phyloP scores from a whole-genome alignment of 1,140 invertebrate genomes.

The Drosophila watanabei region DNA sequence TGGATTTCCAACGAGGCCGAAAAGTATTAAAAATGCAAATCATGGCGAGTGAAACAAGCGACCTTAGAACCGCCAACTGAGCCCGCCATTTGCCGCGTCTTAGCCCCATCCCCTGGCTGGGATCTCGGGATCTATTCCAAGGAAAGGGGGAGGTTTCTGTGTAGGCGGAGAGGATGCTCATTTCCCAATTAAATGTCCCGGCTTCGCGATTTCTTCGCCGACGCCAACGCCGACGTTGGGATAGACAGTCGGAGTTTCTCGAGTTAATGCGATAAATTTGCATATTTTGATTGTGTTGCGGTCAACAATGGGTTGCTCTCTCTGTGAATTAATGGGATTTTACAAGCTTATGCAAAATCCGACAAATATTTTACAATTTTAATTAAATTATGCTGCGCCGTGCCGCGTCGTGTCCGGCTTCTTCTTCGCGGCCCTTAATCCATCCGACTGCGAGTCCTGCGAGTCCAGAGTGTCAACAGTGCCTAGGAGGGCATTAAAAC shows the following conservation, averaged over 20 bases:
- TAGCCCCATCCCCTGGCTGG: neutral
- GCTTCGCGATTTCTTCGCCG: constrained; percentile 63
- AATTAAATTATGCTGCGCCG: constrained; percentile 74
- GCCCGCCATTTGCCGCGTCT: constrained; percentile 23
- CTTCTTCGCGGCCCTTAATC: constrained; percentile 60
- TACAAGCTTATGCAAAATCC: constrained; percentile 79
- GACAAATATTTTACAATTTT: constrained; percentile 84
- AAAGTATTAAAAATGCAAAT: constrained; percentile 72
- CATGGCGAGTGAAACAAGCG: constrained; percentile 56
- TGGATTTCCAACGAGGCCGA: constrained; percentile 51
- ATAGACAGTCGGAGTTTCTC: constrained; percentile 54
- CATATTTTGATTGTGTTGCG: constrained; percentile 85
- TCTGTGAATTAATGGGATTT: constrained; percentile 83
- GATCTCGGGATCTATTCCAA: neutral
- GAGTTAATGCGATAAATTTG: constrained; percentile 85
- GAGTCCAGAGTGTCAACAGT: constrained; percentile 37
- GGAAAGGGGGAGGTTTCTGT: constrained; percentile 13
- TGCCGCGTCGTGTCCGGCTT: neutral
- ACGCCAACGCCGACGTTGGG: neutral
- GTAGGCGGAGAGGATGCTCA: constrained; percentile 39
- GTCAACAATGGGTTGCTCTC: constrained; percentile 83
- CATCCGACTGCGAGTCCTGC: constrained; percentile 38
- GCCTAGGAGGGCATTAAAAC: constrained; percentile 47
- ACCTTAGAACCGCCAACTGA: constrained; percentile 55
- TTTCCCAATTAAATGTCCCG: constrained; percentile 75